Evolutionary conservation across 2,888 invertebrate species (phyloP).

Genomic region (Elegia similella): DNA sequence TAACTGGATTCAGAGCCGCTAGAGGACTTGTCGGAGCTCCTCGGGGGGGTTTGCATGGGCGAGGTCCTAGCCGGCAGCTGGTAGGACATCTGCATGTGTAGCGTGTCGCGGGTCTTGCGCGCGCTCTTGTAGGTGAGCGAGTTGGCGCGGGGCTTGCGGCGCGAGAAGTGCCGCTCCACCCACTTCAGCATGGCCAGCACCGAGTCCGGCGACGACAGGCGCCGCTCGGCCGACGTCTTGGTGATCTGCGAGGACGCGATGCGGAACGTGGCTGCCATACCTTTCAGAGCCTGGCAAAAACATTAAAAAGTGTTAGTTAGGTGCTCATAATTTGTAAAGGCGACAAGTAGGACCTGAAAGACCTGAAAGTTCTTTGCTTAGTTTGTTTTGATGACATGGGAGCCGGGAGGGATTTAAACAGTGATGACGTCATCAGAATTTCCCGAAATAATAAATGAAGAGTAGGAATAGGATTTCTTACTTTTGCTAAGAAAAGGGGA

Average conservation of each 20-base stretch:
- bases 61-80: slow-evolving; percentile 63
- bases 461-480: too few relatives aligned
- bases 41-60: slow-evolving; percentile 58
- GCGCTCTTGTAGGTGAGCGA: slow-evolving; percentile 83
- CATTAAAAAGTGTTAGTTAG: not conserved
- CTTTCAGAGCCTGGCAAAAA: slow-evolving; percentile 88
- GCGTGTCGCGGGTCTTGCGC: slow-evolving; percentile 84
- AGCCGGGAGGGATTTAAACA: too few relatives aligned
- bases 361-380: too few relatives aligned
- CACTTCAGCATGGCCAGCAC: slow-evolving; percentile 94
- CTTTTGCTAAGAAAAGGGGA: too few relatives aligned
- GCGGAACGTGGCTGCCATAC: slow-evolving; percentile 96
- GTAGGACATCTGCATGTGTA: slow-evolving; percentile 90
- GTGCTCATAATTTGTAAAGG: too few relatives aligned
- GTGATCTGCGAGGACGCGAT: slow-evolving; percentile 92
- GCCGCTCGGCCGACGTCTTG: slow-evolving; percentile 92
- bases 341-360: too few relatives aligned
- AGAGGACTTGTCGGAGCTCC: slow-evolving; percentile 53
- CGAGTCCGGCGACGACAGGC: slow-evolving; percentile 93
- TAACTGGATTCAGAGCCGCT: slow-evolving; percentile 74
- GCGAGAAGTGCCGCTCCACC: slow-evolving; percentile 92
- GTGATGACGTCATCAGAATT: too few relatives aligned
- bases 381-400: too few relatives aligned
- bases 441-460: too few relatives aligned
- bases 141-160: slow-evolving; percentile 88